A percentile compares a stretch with the other conserved stretches of the same genome.
Evolutionary conservation across 2,797 vertebrate species (phyloP).

Genomic region (Pachyuromys duprasi): DNA sequence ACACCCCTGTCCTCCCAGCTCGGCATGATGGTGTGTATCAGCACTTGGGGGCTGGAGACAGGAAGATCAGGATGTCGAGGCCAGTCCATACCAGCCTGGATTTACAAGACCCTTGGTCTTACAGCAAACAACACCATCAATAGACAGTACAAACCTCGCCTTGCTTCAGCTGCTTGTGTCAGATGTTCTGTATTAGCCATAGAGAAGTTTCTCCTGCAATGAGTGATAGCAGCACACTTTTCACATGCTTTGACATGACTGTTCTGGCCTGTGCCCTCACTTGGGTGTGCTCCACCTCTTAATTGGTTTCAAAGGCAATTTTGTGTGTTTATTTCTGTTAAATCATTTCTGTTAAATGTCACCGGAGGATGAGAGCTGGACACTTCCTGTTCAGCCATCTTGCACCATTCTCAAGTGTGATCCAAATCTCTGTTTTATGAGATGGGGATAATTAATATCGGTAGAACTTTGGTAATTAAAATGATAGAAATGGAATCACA

Average conservation of each 20-base stretch:
- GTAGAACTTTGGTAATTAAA: conserved; percentile 34
- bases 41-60: neutral
- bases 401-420: neutral
- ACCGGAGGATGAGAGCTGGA: neutral
- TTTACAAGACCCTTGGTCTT: neutral
- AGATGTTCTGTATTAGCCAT: neutral
- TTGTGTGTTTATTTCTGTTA: neutral
- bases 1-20: neutral
- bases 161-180: neutral
- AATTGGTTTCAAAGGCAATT: neutral
- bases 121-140: neutral
- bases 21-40: neutral
- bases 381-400: neutral
- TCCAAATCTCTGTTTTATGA: conserved; percentile 3
- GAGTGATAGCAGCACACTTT: neutral
- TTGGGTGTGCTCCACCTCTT: neutral
- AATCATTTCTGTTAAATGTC: too few species aligned
- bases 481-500: neutral
- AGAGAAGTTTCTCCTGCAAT: neutral
- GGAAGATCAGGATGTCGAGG: neutral
- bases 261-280: neutral
- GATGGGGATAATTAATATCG: conserved; percentile 14
- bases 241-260: neutral
- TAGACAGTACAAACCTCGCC: neutral
- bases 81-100: neutral